Evolutionary conservation across 2,888 invertebrate genomes (phyloP), one percentile per base, ranked within the genome.

Genomic region (Ceriagrion tenellum): DNA sequence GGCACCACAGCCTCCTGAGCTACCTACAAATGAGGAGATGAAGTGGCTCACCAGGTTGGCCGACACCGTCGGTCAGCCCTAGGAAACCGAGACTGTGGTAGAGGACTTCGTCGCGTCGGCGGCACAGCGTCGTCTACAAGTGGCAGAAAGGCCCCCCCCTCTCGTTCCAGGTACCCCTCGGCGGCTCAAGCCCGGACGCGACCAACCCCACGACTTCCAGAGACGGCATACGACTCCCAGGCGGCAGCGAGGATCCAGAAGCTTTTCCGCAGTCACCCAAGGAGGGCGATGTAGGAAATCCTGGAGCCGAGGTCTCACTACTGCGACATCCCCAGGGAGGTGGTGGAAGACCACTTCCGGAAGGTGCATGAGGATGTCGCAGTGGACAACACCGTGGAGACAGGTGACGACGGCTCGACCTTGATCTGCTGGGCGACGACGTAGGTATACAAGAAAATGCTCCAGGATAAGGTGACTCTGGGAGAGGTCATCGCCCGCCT

Each of bases 401-500:
- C 59, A 59, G 59, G 59, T 59, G 59, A 59, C 59, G 59, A 59
- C 59, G 59, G 59, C n/a, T n/a, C n/a, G 59, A 6, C 10, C 59
- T 59, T 16, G 59, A 16, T 16, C 4, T 59, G 13, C 59, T 10
- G 13, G 59, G 59, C 59, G 59, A 59, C 59, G 59, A 59, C 59
- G 59, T 6, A 59, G 3, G 59, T 16, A 2, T 47, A 88, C 16
- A 20, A 26, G 47, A 55, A 88, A 47, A 2, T 18, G 26, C 88
- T 88, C 88, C 35, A 20, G 40, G 8, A 20, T 1, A 93, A 93
- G 10, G 95, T 95, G 95, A 47, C 95, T 10, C 13, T 55, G 18
- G 89, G 55, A 10, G 95, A 96, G 89, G 95, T 95, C 0, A 35
- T 18, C 0, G 10, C 0, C 2, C n/a, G 95, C 10, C 93, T 95